These are phyloP conservation scores for Peromyscus californicus DNA, from an alignment of 2,113 vertebrate species.

Conservation along the genomic window DNA sequence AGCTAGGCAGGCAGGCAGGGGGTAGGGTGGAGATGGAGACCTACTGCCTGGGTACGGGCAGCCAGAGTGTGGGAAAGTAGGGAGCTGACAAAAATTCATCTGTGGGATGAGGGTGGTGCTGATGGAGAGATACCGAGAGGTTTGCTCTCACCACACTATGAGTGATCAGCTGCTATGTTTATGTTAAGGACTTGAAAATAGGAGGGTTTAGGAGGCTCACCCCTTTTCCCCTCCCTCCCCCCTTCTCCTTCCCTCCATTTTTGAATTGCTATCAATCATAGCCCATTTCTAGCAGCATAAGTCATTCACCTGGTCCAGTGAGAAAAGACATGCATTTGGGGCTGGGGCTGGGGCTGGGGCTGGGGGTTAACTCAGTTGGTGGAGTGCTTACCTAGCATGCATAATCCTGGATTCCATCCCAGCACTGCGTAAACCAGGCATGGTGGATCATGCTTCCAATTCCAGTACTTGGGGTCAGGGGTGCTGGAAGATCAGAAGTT, in stretches of 20 bases:
- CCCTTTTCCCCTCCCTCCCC: no score
- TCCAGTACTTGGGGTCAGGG: not conserved
- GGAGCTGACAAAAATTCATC: not conserved
- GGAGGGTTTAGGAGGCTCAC: not conserved
- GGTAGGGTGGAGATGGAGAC: not conserved
- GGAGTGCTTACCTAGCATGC: no score
- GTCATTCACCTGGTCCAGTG: not conserved
- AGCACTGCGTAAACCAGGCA: not conserved
- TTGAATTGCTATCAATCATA: not conserved
- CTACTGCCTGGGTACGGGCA: not conserved
- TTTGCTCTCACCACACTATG: not conserved
- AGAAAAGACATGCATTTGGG: not conserved
- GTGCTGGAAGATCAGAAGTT: not conserved
- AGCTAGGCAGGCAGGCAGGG: not conserved
- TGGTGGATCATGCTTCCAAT: not conserved
- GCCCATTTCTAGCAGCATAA: not conserved
- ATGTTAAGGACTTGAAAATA: not conserved
- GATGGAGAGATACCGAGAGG: not conserved
- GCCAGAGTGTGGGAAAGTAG: not conserved
- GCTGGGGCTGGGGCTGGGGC: no score
- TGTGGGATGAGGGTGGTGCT: not conserved
- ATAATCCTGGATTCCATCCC: not conserved
- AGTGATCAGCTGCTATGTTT: not conserved
- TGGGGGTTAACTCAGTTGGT: not conserved
- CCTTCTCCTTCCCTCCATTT: not conserved